Conservation (phyloP, 2,888 invertebrate genomes). For the Pteria penguin region DNA sequence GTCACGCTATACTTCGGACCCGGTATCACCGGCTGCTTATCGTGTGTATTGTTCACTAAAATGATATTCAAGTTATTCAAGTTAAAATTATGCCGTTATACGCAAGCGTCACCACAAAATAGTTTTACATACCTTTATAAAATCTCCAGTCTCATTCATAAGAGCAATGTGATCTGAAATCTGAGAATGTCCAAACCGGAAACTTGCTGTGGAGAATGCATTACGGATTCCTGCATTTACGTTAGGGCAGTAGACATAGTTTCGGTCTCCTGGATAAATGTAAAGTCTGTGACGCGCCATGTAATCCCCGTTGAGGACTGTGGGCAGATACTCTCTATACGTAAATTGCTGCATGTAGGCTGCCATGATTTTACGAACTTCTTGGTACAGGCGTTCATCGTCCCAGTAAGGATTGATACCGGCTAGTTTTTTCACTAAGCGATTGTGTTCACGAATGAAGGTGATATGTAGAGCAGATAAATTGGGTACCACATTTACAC, state of each 20-base stretch:
- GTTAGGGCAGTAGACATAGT: slow-evolving; percentile 85
- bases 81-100: no score
- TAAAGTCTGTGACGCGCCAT: slow-evolving; percentile 90
- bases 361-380: slow-evolving; percentile 85
- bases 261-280: slow-evolving; percentile 84
- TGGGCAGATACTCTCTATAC: slow-evolving; percentile 84
- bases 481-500: slow-evolving; percentile 92
- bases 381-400: slow-evolving; percentile 84
- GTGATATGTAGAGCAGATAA: slow-evolving; percentile 92
- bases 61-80: no score
- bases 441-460: slow-evolving; percentile 93
- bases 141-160: neutral
- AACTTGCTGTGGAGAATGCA: slow-evolving; percentile 73
- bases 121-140: no score
- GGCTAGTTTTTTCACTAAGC: slow-evolving; percentile 84
- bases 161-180: slow-evolving; percentile 17
- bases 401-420: slow-evolving; percentile 88
- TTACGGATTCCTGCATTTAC: slow-evolving; percentile 63
- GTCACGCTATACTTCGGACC: no score
- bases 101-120: no score
- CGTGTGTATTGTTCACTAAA: no score
- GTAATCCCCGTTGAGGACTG: slow-evolving; percentile 93
- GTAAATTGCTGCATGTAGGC: slow-evolving; percentile 84
- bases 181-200: slow-evolving; percentile 71
- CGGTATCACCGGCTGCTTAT: no score